Conservation (phyloP, 1,140 invertebrate species). For the Anthonomus grandis region DNA sequence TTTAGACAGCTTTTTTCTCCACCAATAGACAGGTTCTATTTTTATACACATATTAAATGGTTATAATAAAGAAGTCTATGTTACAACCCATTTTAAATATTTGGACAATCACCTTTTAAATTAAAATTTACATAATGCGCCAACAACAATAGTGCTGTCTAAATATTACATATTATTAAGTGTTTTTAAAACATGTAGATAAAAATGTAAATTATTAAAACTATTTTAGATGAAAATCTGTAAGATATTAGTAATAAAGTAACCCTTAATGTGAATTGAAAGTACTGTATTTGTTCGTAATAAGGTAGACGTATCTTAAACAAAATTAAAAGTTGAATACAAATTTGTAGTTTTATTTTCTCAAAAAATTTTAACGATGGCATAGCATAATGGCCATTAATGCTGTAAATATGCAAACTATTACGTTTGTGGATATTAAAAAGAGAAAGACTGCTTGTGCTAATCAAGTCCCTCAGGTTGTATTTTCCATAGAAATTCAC, state of each 20-base stretch:
- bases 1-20: too few species aligned
- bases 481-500: too few species aligned
- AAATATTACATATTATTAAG: neutral
- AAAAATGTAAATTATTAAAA: conserved; percentile 19
- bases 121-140: neutral
- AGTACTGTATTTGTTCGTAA: conserved; percentile 26
- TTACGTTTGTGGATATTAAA: too few species aligned
- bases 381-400: too few species aligned
- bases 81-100: neutral
- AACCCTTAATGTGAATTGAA: conserved; percentile 18
- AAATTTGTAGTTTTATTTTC: conserved; percentile 5
- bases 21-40: too few species aligned
- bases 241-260: conserved; percentile 21
- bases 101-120: neutral
- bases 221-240: conserved; percentile 13
- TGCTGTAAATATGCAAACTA: too few species aligned
- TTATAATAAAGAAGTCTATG: neutral
- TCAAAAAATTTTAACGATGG: too few species aligned
- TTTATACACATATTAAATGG: too few species aligned
- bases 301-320: conserved; percentile 19
- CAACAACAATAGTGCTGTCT: neutral
- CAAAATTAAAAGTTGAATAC: conserved; percentile 19
- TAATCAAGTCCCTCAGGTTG: too few species aligned
- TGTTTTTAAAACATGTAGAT: conserved; percentile 3
- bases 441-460: too few species aligned